Evolutionary conservation across 2,888 invertebrate genomes (phyloP), one percentile per base, ranked within the genome.

Genomic region (Euproctis similis): DNA sequence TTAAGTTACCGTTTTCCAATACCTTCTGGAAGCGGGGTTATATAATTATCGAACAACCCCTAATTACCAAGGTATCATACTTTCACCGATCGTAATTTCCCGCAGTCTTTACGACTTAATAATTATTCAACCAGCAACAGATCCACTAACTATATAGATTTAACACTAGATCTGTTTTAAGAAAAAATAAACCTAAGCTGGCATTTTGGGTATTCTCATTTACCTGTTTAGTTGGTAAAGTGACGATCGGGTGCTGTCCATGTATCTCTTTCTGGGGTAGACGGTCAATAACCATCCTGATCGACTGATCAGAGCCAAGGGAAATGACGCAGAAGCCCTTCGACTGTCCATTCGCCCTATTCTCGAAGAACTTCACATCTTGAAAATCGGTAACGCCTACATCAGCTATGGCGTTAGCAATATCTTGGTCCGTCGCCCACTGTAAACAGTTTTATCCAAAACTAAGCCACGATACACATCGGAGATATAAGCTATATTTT

Each of bases 301-400:
- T 90, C 48, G 97, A 97, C 42, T 90, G 87, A 60, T 98, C 98
- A 0, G 97, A 97, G 8, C 95, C 96, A 45, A 99, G 87, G 1
- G 96, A 94, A 48, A 98, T 92, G 26, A 98, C 93, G 69, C 98
- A 98, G 85, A 98, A 99, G 14, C 99, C 97, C 86, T 98, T 98
- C 0, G 97, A 97, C 76, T 98, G 98, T 12, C 98, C 98, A 86
- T 98, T 98, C 17, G 97, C 94, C 58, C 98, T 90, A 86, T 99
- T 99, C 81, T 99, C 99, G 85, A 98, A 98, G 85, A 99, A 99
- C 82, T 98, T 98, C 18, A 99, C 97, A 71, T 99, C 99, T 59
- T 97, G 89, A 62, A 99, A 92, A 81, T 99, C 98, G 31, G 87
- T 89, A 4, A 98, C 94, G 25, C 98, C 98, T 52, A 95, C 87